A percentile compares a stretch with the other conserved stretches of the same genome.
phyloP scores from a whole-genome alignment of 2,888 invertebrate genomes.

The Crepidodera aurea region DNA sequence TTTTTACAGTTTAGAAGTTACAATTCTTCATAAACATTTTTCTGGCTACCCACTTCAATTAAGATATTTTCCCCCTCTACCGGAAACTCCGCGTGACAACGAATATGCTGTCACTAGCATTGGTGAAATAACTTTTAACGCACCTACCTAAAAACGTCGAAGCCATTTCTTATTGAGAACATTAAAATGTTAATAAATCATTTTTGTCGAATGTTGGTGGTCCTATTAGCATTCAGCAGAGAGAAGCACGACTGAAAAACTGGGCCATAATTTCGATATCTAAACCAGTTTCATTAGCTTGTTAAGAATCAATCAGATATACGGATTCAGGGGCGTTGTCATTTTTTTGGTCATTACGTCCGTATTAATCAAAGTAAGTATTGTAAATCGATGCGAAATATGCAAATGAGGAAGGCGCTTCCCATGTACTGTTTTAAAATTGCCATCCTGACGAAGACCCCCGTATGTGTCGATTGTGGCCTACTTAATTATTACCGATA shows the following conservation, averaged over 20 bases:
- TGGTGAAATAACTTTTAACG: neutral
- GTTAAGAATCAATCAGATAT: constrained; percentile 46
- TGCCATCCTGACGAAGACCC: no score
- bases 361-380: constrained; percentile 20
- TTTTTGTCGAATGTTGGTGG: constrained; percentile 51
- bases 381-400: neutral
- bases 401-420: neutral
- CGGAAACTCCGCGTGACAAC: no score
- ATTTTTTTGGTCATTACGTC: constrained; percentile 23
- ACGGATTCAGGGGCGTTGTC: constrained; percentile 29
- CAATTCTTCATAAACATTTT: no score
- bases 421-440: no score
- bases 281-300: constrained; percentile 54
- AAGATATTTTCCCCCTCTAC: no score
- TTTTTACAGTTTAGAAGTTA: no score
- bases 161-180: constrained; percentile 13
- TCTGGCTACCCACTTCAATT: no score
- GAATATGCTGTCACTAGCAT: no score
- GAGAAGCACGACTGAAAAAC: constrained; percentile 48
- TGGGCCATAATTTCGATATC: constrained; percentile 53
- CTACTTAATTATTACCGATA: no score
- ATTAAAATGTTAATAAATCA: constrained; percentile 44
- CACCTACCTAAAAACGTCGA: constrained; percentile 11
- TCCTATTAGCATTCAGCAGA: constrained; percentile 55
- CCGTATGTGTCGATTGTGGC: no score